phyloP scores from a whole-genome alignment of 2,113 vertebrate genomes.

The Protobothrops flavoviridis region DNA sequence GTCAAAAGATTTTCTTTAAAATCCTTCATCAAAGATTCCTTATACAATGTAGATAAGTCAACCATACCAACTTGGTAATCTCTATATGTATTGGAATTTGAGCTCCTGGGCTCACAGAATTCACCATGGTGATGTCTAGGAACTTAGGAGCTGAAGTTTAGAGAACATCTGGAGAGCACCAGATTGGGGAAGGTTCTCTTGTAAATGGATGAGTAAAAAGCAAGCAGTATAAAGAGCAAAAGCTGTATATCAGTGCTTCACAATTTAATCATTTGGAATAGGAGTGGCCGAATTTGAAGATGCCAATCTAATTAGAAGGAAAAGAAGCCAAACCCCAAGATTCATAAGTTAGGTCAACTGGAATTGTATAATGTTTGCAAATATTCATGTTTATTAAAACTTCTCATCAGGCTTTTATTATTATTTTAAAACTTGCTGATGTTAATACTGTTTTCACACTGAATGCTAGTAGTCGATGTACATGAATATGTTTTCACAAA shows the following conservation, averaged over 20 bases:
- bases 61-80: not conserved
- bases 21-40: not conserved
- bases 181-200: not conserved
- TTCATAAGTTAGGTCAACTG: not conserved
- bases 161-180: not conserved
- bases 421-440: not conserved
- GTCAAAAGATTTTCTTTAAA: not conserved
- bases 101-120: not conserved
- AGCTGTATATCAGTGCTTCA: not conserved
- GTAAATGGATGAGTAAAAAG: not conserved
- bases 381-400: not conserved
- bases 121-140: not conserved
- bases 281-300: not conserved
- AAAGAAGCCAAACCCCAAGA: not conserved
- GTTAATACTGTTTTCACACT: not conserved
- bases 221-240: not conserved
- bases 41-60: not conserved
- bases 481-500: not conserved
- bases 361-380: not conserved
- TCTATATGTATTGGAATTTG: not conserved
- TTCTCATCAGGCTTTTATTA: not conserved
- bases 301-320: not conserved
- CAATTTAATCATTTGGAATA: not conserved
- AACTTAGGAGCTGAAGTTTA: not conserved
- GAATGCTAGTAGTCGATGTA: not conserved